Evolutionary conservation across 2,113 vertebrate genomes (phyloP).

Genomic region (Albula glossodonta): DNA sequence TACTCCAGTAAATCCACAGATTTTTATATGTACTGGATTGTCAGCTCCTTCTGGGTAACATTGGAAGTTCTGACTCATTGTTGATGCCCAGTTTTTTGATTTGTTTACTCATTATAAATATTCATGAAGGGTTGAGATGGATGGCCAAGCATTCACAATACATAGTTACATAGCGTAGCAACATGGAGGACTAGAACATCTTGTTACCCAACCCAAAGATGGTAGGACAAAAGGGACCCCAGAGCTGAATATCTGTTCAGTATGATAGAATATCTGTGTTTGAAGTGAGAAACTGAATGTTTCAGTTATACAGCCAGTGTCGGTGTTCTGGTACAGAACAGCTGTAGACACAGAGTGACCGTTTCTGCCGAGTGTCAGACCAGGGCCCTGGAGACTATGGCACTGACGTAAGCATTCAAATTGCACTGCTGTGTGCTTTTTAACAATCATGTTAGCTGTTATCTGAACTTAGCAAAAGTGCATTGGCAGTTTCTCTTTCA

Average conservation of each 20-base stretch:
- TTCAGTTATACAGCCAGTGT: not conserved
- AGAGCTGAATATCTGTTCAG: not conserved
- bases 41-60: not conserved
- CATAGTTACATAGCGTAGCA: not conserved
- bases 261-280: not conserved
- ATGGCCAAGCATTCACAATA: not conserved
- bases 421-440: not conserved
- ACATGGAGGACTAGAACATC: not conserved
- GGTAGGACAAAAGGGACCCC: not conserved
- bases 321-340: not conserved
- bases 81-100: not conserved
- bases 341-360: not conserved
- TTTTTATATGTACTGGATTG: not conserved
- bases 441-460: conserved; percentile 4
- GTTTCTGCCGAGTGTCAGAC: not conserved
- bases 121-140: not conserved
- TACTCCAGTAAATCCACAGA: not conserved
- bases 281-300: not conserved
- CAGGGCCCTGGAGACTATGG: not conserved
- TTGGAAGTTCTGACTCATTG: not conserved
- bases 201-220: not conserved
- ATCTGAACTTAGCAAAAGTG: not conserved
- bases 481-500: conserved; percentile 37
- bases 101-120: not conserved
- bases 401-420: conserved; percentile 2